A percentile compares a stretch with the other conserved stretches of the same genome.
Evolutionary conservation across 1,140 invertebrate genomes (phyloP).

Genomic region (Zaprionus inermis): DNA sequence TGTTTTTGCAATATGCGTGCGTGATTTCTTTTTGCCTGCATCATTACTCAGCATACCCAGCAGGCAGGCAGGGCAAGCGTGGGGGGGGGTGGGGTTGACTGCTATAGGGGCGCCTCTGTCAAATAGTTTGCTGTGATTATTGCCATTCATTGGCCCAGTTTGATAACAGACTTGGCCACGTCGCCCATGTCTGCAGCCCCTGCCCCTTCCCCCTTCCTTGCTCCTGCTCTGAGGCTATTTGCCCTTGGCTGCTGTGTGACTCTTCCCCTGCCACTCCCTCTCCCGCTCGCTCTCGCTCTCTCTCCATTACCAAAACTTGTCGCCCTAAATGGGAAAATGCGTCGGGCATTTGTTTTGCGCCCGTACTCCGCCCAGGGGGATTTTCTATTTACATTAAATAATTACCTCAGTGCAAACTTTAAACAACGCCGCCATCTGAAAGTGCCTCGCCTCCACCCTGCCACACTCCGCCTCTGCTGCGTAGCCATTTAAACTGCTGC

Average conservation of each 20-base stretch:
- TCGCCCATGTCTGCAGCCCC: background rate
- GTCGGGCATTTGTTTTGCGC: slow-evolving; percentile 23
- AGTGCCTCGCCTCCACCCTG: slow-evolving; percentile 3
- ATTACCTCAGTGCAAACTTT: slow-evolving; percentile 60
- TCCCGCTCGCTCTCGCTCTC: background rate
- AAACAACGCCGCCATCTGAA: slow-evolving; percentile 44
- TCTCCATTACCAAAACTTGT: background rate
- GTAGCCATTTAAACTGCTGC: slow-evolving; percentile 37
- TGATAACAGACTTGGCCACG: slow-evolving; percentile 58
- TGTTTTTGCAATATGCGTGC: slow-evolving; percentile 60
- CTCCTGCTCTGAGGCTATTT: slow-evolving; percentile 14
- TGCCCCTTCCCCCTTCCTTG: background rate
- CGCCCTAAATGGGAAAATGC: slow-evolving; percentile 33
- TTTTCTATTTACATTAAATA: slow-evolving; percentile 70
- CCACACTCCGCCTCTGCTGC: background rate
- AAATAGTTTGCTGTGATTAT: slow-evolving; percentile 63
- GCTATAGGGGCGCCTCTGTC: slow-evolving; percentile 18
- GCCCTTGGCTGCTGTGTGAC: slow-evolving; percentile 10
- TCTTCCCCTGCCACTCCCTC: background rate
- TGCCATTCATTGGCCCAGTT: slow-evolving; percentile 62
- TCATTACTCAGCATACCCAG: slow-evolving; percentile 66
- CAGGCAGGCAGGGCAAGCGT: background rate
- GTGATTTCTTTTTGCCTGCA: slow-evolving; percentile 63
- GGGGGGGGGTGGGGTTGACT: background rate
- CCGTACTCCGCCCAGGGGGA: slow-evolving; percentile 18